A percentile compares a stretch with the other conserved stretches of the same genome.
phyloP scores from a whole-genome alignment of 2,113 vertebrate genomes.

The Crotophaga sulcirostris region DNA sequence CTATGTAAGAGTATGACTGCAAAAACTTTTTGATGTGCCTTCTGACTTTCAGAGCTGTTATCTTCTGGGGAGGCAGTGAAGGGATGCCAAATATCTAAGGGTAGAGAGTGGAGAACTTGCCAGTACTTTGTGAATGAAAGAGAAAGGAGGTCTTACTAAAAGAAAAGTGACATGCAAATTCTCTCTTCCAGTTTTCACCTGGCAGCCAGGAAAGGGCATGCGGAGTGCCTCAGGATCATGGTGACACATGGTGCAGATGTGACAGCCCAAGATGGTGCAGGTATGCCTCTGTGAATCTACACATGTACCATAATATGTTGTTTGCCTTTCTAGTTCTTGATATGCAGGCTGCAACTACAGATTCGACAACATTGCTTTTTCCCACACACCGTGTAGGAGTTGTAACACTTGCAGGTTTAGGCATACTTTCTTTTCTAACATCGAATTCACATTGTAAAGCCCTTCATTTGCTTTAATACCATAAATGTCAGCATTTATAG shows the following conservation, averaged over 20 bases:
- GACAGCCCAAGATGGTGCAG: conserved; percentile 84
- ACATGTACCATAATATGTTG: neutral
- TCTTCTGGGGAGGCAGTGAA: neutral
- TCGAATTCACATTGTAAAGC: neutral
- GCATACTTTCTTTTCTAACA: neutral
- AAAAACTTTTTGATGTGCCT: neutral
- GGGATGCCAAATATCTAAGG: neutral
- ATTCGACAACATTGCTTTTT: neutral
- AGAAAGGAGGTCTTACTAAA: neutral
- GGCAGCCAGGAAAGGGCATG: conserved; percentile 86
- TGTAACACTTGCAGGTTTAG: neutral
- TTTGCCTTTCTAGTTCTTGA: neutral
- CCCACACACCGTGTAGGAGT: accelerated
- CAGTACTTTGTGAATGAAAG: neutral
- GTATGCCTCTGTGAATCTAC: conserved; percentile 67
- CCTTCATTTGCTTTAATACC: neutral
- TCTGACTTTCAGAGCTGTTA: neutral
- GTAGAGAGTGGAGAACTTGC: neutral
- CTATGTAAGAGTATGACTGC: neutral
- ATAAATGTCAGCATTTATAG: neutral
- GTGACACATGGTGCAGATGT: conserved; percentile 89
- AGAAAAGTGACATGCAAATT: neutral
- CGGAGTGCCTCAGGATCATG: conserved; percentile 89
- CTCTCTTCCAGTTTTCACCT: conserved; percentile 86
- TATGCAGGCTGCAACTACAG: neutral